Evolutionary conservation across 2,113 vertebrate genomes (phyloP), one percentile per base, ranked within the genome.

Genomic region (Phasianus colchicus): DNA sequence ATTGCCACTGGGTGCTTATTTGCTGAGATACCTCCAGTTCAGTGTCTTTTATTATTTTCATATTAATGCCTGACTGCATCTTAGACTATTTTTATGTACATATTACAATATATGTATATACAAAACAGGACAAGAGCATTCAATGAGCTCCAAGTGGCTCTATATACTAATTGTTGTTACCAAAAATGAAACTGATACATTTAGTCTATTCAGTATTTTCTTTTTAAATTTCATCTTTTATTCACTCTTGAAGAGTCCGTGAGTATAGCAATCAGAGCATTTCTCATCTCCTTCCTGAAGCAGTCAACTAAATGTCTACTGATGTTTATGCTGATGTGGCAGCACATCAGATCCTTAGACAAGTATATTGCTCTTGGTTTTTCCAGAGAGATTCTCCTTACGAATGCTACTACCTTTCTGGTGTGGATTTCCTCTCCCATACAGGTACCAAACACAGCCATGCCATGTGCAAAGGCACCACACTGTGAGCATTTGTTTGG

Each of bases 201-300:
- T 80, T 85, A 66, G 16, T 32, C 6, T 60, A 60, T 94, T 96
- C 42, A 72, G 50, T 92, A 87, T 92, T 55, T 83, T 97, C 88
- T 96, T 97, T 97, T 97, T 97, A 98, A 98, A 98, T 91, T 73
- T 95, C 65, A 66, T 94, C 91, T 96, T 96, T 97, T 96, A 97
- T 96, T 96, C 96, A 96, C 86, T 97, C 87, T 27, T 96, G 93
- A 95, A 89, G 96, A 97, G 96, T 95, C 96, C 98, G 97, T 98
- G 98, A 98, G 96, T 98, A 98, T 88, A 96, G 83, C 96, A 97
- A 97, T 95, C 96, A 96, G 75, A 92, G 48, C 43, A 87, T 47
- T 86, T 93, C 50, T 86, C 78, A 78, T 83, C 70, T 91, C 58
- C 57, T 96, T 88, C 94, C 94, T 95, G 65, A 97, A 97, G 91